Evolutionary conservation across 1,140 invertebrate genomes (phyloP).

Genomic region (Drosophila tsacasi): DNA sequence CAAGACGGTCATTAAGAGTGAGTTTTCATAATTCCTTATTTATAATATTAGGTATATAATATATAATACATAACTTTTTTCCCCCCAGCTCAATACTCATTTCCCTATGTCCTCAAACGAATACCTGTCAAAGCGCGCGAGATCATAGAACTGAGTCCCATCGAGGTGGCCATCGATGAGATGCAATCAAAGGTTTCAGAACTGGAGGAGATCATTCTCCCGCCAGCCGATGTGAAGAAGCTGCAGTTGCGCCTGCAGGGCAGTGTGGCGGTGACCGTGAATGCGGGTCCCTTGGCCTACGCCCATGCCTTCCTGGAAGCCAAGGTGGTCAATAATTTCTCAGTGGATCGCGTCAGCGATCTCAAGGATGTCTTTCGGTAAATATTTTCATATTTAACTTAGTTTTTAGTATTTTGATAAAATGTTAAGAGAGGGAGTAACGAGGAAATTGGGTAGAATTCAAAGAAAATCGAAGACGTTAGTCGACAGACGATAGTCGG

Average conservation of each 20-base stretch:
- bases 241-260: constrained; percentile 95
- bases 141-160: constrained; percentile 93
- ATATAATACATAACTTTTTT: neutral
- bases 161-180: constrained; percentile 97
- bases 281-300: constrained; percentile 97
- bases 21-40: constrained; percentile 29
- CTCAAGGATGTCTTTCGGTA: constrained; percentile 95
- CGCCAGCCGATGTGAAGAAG: constrained; percentile 94
- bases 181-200: constrained; percentile 94
- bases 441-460: no score
- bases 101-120: constrained; percentile 96
- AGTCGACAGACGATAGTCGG: no score
- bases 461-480: no score
- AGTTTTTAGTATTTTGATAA: neutral
- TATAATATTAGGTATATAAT: neutral
- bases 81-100: constrained; percentile 90
- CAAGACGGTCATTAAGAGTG: constrained; percentile 93
- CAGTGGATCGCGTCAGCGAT: constrained; percentile 93
- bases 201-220: constrained; percentile 93
- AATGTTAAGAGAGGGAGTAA: neutral
- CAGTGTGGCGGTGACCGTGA: constrained; percentile 96
- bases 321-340: constrained; percentile 89
- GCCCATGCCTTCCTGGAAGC: constrained; percentile 95
- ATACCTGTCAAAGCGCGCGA: constrained; percentile 91
- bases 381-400: constrained; percentile 16